These are phyloP conservation scores for Bedellia somnulentella DNA, from an alignment of 2,888 invertebrate species.

Conservation along the genomic window DNA sequence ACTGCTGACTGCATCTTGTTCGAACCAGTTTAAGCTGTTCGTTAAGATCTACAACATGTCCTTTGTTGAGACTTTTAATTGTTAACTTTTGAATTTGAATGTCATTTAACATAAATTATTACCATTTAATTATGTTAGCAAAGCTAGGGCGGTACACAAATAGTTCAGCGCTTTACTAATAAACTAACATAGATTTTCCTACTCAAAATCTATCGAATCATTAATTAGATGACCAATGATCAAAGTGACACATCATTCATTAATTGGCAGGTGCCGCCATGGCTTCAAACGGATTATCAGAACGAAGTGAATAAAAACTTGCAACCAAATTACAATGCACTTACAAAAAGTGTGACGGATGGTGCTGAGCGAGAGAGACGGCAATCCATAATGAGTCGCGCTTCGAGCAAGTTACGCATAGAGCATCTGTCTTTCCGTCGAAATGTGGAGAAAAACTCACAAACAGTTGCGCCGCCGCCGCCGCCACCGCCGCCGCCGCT, in stretches of 20 bases:
- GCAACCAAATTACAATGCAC: constrained; percentile 45
- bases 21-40: too few relatives aligned
- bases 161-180: too few relatives aligned
- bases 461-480: constrained; percentile 19
- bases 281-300: constrained; percentile 69
- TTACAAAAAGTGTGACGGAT: constrained; percentile 35
- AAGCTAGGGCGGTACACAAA: too few relatives aligned
- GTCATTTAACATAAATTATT: too few relatives aligned
- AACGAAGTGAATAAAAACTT: constrained; percentile 52
- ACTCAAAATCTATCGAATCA: not conserved
- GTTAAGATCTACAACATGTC: too few relatives aligned
- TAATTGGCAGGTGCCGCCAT: constrained; percentile 68
- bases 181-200: too few relatives aligned
- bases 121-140: too few relatives aligned
- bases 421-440: constrained; percentile 43
- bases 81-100: too few relatives aligned
- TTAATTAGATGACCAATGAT: not conserved
- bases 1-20: too few relatives aligned
- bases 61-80: too few relatives aligned
- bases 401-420: constrained; percentile 44
- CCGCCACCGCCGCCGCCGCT: constrained; percentile 20
- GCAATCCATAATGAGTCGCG: constrained; percentile 48
- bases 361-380: constrained; percentile 39
- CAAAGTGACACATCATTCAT: not conserved
- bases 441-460: too few relatives aligned